Conservation (phyloP, 2,888 invertebrate genomes). For the Idaea dimidiata region DNA sequence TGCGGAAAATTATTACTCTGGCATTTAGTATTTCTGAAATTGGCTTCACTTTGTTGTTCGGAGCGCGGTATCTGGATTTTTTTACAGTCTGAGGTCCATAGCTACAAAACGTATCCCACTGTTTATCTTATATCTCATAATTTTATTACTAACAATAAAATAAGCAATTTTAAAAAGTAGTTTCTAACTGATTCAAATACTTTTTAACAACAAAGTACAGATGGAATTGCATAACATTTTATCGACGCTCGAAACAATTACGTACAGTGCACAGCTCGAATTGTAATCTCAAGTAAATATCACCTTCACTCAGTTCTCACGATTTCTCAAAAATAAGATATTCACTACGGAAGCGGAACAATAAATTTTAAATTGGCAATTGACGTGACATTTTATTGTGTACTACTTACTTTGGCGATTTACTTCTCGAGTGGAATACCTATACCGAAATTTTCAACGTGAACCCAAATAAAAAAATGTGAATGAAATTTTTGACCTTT, state of each 20-base stretch:
- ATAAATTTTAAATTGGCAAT: conserved; percentile 10
- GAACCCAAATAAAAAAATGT: conserved; percentile 13
- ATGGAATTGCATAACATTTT: not conserved
- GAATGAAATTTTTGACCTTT: conserved; percentile 12
- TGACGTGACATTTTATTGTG: conserved; percentile 3
- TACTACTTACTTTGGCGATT: not conserved
- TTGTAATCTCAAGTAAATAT: conserved; percentile 1
- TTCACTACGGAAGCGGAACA: not conserved
- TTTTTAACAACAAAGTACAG: not conserved
- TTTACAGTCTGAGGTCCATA: too few relatives aligned
- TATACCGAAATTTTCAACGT: not conserved
- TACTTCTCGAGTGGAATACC: not conserved
- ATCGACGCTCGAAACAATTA: not conserved
- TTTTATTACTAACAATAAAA: not conserved
- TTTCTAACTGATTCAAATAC: not conserved
- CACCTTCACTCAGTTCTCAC: conserved; percentile 1
- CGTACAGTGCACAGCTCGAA: not conserved
- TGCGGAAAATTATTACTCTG: too few relatives aligned
- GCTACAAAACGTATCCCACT: not conserved
- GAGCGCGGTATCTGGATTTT: too few relatives aligned
- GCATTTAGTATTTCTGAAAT: too few relatives aligned
- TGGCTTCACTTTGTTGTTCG: too few relatives aligned
- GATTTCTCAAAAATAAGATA: conserved; percentile 1
- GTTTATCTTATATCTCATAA: not conserved
- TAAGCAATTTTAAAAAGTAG: not conserved